Evolutionary conservation across 2,113 vertebrate genomes (phyloP).

Genomic region (Seriola dumerili): DNA sequence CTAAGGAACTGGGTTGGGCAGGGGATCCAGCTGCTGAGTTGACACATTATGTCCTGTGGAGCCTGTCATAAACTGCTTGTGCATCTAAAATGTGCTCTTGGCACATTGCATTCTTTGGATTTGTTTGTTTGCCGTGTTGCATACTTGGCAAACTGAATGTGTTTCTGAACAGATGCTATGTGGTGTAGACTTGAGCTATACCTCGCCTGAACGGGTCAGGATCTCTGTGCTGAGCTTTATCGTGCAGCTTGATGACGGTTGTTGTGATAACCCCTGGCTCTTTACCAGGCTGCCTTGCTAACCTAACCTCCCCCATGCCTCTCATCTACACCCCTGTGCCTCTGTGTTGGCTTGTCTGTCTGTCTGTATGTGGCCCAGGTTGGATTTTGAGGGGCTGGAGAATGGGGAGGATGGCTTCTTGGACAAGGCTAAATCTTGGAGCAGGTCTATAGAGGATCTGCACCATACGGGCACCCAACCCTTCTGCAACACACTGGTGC

Average conservation of each 20-base stretch:
- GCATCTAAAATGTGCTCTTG: conserved; percentile 56
- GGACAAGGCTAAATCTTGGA: conserved; percentile 94
- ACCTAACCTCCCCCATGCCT: conserved; percentile 64
- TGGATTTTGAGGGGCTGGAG: conserved; percentile 97
- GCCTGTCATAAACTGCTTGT: conserved; percentile 60
- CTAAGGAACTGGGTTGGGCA: conserved; percentile 54
- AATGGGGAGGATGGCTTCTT: conserved; percentile 91
- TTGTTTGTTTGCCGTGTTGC: conserved; percentile 61
- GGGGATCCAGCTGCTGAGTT: conserved; percentile 57
- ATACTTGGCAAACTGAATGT: conserved; percentile 58
- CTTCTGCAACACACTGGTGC: conserved; percentile 94
- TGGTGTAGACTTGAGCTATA: conserved; percentile 48
- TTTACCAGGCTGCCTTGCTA: conserved; percentile 74
- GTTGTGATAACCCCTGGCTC: conserved; percentile 73
- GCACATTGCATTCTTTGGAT: conserved; percentile 48
- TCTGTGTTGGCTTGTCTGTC: conserved; percentile 71
- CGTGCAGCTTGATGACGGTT: conserved; percentile 70
- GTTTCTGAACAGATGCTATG: conserved; percentile 48
- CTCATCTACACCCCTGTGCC: conserved; percentile 55
- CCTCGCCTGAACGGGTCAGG: conserved; percentile 43
- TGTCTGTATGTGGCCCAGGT: conserved; percentile 86
- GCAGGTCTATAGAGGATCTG: conserved; percentile 98
- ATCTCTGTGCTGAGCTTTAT: conserved; percentile 76
- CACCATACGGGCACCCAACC: conserved; percentile 90
- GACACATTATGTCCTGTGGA: conserved; percentile 35